A percentile compares a stretch with the other conserved stretches of the same genome.
phyloP scores from a whole-genome alignment of 2,113 vertebrate genomes.

The Tragelaphus imberbis region DNA sequence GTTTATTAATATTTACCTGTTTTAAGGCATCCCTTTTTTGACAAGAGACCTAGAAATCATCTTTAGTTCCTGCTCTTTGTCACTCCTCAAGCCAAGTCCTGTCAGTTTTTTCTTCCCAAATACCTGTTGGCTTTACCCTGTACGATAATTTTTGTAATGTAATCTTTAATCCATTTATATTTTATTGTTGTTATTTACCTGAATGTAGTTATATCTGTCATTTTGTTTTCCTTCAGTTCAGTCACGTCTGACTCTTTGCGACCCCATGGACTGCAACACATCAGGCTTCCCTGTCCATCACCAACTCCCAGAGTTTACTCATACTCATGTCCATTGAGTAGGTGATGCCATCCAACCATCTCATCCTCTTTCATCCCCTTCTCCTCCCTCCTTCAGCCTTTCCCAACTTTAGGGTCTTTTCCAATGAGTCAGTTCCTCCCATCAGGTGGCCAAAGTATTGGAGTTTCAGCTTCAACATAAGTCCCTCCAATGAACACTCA shows the following conservation, averaged over 20 bases:
- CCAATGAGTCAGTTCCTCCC: not conserved
- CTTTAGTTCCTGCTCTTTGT: not conserved
- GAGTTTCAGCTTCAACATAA: not conserved
- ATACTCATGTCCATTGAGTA: not conserved
- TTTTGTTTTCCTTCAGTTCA: not conserved
- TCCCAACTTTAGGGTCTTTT: not conserved
- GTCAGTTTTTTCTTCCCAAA: not conserved
- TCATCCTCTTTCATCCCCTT: not conserved
- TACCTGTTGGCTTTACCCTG: not conserved
- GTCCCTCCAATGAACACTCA: not conserved
- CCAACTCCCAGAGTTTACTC: not conserved
- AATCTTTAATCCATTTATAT: not conserved
- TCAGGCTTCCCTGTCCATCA: not conserved
- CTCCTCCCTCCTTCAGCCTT: not conserved
- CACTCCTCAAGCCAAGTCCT: not conserved
- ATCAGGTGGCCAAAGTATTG: not conserved
- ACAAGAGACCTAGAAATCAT: not conserved
- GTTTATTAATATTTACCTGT: not conserved
- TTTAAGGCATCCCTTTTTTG: not conserved
- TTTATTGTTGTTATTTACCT: not conserved
- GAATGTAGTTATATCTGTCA: not conserved
- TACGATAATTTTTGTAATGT: not conserved
- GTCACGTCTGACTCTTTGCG: not conserved
- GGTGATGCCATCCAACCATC: not conserved
- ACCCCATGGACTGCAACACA: not conserved